These are phyloP conservation scores for Cercopithecus mona DNA, from an alignment of 2,113 vertebrate species.

Conservation along the genomic window DNA sequence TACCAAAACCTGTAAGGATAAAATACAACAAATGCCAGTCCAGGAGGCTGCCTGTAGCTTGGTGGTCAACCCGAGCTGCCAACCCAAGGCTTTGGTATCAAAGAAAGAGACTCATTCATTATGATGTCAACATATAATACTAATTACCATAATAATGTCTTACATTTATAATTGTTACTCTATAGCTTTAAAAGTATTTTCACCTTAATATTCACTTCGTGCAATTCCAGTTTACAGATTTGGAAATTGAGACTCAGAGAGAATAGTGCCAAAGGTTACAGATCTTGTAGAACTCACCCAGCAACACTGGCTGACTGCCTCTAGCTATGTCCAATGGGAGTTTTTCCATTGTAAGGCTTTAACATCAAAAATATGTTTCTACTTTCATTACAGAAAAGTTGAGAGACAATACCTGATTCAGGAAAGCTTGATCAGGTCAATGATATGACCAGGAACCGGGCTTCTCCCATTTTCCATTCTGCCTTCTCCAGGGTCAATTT, in stretches of 20 bases:
- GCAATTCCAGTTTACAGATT: slow-evolving; percentile 38
- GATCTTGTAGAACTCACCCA: slow-evolving; percentile 5
- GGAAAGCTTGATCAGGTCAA: background rate
- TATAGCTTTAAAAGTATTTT: background rate
- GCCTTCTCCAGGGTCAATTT: background rate
- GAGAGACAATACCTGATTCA: background rate
- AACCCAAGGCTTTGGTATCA: background rate
- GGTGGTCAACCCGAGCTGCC: background rate
- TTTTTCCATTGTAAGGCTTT: background rate
- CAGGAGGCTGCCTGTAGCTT: background rate
- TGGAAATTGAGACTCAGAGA: background rate
- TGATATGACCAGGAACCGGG: background rate
- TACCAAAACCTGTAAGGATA: slow-evolving; percentile 5
- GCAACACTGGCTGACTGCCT: background rate
- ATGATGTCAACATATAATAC: background rate
- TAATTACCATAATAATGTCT: slow-evolving; percentile 15
- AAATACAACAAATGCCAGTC: background rate
- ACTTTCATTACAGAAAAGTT: background rate
- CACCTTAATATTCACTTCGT: slow-evolving; percentile 23
- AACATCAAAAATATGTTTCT: background rate
- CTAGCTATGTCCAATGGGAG: background rate
- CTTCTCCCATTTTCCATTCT: background rate
- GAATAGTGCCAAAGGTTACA: background rate
- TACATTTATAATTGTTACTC: slow-evolving; percentile 16
- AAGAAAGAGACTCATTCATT: slow-evolving; percentile 28